Evolutionary conservation across 2,113 vertebrate species (phyloP), one percentile per base, ranked within the genome.

Genomic region (Neogobius melanostomus): DNA sequence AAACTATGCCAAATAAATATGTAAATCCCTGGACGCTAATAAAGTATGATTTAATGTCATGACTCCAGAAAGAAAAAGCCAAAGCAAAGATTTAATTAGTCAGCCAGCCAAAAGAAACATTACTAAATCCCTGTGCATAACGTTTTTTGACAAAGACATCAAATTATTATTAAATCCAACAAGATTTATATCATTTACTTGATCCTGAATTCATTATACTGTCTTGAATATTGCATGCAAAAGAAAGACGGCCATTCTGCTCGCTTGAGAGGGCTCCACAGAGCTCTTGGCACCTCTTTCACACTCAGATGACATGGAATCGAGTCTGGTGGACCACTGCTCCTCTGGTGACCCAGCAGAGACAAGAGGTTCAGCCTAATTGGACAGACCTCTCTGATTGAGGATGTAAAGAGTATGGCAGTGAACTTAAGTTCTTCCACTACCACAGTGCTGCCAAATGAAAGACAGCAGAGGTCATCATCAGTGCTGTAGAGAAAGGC

Each of bases 301-400:
- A 65, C 57, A 72, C 72, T 81, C 63, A 76, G 59, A 77, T 80
- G 72, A 82, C 82, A 81, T 50, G 50, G 64, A 76, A 83, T 71
- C 60, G 74, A 77, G 75, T 66, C 46, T 21, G 46, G 80, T 45
- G 63, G 73, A 68, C 64, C 66, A 14, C 43, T 21, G 44, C 59
- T 68, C 28, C 68, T 74, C 61, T 44, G 0, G 11, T 74, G 81
- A 83, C 78, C 76, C 16, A 9, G 72, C 72, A 69, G 64, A 75
- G 71, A 85, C 62, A 65, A 69, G 65, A 69, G 84, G 87, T 86
- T 88, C 83, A 87, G 68, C 79, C 82, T 91, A 88, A 89, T 88
- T 89, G 85, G 87, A 79, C 76, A 70, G 77, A 73, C 76, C 76
- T 83, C 67, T 77, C 76, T 49, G 79, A 82, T 70, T 83, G 63